phyloP scores from a whole-genome alignment of 2,113 vertebrate species.

The Nasalis larvatus region DNA sequence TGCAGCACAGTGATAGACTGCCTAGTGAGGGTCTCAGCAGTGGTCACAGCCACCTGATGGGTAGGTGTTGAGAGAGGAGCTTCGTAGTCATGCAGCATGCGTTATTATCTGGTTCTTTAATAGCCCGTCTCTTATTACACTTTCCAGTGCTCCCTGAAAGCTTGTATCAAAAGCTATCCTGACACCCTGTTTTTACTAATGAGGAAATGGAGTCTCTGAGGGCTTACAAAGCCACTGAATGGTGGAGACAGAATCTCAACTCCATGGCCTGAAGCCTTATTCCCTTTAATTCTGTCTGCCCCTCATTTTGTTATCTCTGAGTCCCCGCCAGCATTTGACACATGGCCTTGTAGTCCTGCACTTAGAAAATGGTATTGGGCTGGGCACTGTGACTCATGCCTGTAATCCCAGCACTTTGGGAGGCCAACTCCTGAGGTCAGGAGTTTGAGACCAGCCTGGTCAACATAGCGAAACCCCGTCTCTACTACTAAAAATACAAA shows the following conservation, averaged over 20 bases:
- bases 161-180: background rate
- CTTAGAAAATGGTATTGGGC: background rate
- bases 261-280: background rate
- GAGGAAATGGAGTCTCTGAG: background rate
- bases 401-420: too few relatives aligned
- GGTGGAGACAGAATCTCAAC: background rate
- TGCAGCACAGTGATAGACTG: background rate
- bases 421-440: too few relatives aligned
- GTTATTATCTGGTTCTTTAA: background rate
- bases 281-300: background rate
- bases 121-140: background rate
- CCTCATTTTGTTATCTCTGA: background rate
- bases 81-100: background rate
- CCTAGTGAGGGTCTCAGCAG: background rate
- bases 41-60: background rate
- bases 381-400: background rate
- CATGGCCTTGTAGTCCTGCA: background rate
- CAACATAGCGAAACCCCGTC: too few relatives aligned
- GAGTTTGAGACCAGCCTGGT: too few relatives aligned
- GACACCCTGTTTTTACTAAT: background rate
- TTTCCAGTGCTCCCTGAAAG: background rate
- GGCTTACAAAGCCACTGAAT: background rate
- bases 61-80: too few relatives aligned
- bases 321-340: background rate
- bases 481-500: too few relatives aligned